Evolutionary conservation across 2,797 vertebrate genomes (phyloP).

Genomic region (Tamandua tetradactyla): DNA sequence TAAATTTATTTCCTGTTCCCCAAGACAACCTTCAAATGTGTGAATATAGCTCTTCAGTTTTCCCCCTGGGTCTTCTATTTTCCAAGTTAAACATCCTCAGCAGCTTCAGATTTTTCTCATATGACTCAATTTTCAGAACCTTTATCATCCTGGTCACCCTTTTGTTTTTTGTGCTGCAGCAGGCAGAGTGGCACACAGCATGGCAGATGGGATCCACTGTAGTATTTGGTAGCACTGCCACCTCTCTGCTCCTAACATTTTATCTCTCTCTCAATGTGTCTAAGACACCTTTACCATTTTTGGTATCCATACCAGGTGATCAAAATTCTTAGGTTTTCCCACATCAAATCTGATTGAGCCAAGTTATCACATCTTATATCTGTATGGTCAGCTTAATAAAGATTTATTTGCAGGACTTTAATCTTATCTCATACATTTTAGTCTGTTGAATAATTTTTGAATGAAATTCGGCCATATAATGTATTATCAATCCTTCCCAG

Average conservation of each 20-base stretch:
- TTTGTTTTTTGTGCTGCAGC: neutral
- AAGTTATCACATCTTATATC: neutral
- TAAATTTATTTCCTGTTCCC: neutral
- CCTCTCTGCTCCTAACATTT: neutral
- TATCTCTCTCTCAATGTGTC: accelerated
- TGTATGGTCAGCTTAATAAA: neutral
- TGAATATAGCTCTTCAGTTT: neutral
- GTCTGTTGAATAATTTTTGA: neutral
- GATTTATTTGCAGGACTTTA: neutral
- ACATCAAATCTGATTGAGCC: neutral
- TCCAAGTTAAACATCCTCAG: neutral
- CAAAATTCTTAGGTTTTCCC: neutral
- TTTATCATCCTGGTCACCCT: too few relatives aligned
- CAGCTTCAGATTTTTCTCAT: neutral
- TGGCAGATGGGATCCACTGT: too few relatives aligned
- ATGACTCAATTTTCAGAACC: neutral
- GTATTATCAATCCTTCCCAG: neutral
- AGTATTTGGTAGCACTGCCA: accelerated
- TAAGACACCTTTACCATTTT: neutral
- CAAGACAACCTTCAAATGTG: neutral
- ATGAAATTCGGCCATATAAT: neutral
- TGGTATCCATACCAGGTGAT: accelerated
- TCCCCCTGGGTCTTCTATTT: neutral
- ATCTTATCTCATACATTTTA: neutral
- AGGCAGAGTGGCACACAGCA: too few relatives aligned